phyloP scores from a whole-genome alignment of 1,140 invertebrate genomes.

The Dendroctonus valens region DNA sequence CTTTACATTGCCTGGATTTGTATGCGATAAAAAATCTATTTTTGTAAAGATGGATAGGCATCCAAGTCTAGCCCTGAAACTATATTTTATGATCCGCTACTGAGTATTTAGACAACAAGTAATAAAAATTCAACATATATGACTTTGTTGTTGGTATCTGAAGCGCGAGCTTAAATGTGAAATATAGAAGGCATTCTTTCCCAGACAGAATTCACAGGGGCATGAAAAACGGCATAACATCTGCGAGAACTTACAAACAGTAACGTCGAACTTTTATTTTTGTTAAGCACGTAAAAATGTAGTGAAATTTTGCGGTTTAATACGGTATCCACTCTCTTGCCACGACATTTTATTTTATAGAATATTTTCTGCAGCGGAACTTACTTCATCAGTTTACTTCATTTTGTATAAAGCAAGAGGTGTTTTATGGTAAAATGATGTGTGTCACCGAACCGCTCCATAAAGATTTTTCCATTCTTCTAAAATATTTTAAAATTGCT shows the following conservation, averaged over 20 bases:
- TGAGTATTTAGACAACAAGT: not conserved
- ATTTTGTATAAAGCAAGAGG: no score
- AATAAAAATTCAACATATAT: slow-evolving; percentile 1
- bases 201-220: not conserved
- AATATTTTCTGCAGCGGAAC: not conserved
- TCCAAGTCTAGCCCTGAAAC: no score
- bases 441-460: no score
- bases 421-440: no score
- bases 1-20: no score
- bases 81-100: not conserved
- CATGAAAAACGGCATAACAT: slow-evolving; percentile 1
- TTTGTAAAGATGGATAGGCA: no score
- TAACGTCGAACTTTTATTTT: not conserved
- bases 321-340: not conserved
- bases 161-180: not conserved
- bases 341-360: not conserved
- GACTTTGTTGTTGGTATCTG: not conserved
- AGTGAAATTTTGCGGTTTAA: not conserved
- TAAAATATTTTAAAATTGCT: no score
- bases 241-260: not conserved
- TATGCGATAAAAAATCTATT: no score
- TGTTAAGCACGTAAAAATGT: not conserved
- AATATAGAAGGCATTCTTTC: not conserved
- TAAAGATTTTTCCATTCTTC: no score
- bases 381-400: no score